Conservation (phyloP, 2,797 vertebrate genomes). For the Argya squamiceps region DNA sequence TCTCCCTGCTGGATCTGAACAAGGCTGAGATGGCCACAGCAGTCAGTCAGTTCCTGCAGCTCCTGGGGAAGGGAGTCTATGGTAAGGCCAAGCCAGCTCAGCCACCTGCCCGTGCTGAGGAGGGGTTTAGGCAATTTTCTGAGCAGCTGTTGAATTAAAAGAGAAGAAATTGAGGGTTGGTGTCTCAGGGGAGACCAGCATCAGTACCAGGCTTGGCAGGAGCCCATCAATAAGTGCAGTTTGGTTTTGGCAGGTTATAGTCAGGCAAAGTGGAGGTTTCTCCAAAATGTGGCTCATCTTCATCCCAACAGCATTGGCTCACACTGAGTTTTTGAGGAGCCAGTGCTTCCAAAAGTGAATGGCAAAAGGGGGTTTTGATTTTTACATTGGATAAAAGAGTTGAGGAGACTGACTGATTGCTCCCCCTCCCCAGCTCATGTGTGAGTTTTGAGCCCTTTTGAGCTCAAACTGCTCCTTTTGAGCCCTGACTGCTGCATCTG, state of each 20-base stretch:
- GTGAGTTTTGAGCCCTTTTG: background rate
- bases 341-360: background rate
- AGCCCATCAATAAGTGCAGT: background rate
- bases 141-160: background rate
- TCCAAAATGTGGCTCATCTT: background rate
- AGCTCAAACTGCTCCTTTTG: too few relatives aligned
- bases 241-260: background rate
- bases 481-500: background rate
- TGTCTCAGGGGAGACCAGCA: background rate
- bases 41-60: slow-evolving; percentile 82
- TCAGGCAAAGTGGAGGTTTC: background rate
- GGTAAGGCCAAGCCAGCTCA: slow-evolving; percentile 72
- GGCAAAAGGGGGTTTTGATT: background rate
- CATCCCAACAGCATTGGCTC: background rate
- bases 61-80: slow-evolving; percentile 86
- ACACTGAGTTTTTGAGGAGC: background rate
- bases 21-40: slow-evolving; percentile 83
- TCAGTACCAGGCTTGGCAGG: background rate
- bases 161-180: background rate
- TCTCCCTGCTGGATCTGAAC: slow-evolving; percentile 88
- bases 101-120: background rate
- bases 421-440: fast-evolving
- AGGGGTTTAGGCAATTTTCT: background rate
- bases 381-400: background rate
- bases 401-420: background rate